phyloP scores from a whole-genome alignment of 2,113 vertebrate species.

The Mustelus asterias region DNA sequence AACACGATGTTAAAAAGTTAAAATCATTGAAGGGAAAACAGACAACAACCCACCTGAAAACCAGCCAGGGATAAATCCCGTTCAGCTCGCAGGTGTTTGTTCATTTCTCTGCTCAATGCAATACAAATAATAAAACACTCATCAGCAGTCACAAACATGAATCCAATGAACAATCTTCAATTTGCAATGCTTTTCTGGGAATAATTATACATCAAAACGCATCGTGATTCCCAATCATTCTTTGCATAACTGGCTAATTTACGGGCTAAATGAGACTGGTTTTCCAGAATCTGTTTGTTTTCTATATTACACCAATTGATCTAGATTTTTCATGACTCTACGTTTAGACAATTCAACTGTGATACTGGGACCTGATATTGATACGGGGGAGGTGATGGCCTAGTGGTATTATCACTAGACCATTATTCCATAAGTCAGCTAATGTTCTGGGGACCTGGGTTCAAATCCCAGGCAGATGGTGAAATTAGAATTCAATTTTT shows the following conservation, averaged over 20 bases:
- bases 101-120: conserved; percentile 72
- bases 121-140: not conserved
- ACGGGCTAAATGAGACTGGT: not conserved
- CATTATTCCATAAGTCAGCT: too few species aligned
- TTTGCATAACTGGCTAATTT: not conserved
- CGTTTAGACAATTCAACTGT: not conserved
- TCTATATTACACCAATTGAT: not conserved
- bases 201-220: not conserved
- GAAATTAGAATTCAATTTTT: too few species aligned
- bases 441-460: too few species aligned
- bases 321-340: not conserved
- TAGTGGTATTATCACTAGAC: too few species aligned
- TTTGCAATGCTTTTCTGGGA: not conserved
- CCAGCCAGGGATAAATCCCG: conserved; percentile 59
- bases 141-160: not conserved
- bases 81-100: conserved; percentile 84
- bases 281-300: not conserved
- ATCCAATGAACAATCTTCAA: not conserved
- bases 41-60: not conserved
- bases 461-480: too few species aligned
- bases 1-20: too few species aligned
- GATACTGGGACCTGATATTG: not conserved
- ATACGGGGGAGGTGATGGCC: too few species aligned
- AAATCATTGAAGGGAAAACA: not conserved
- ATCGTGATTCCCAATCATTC: not conserved